Percentiles rank a stretch among this genome's conserved stretches.
Evolutionary conservation across 1,140 invertebrate species (phyloP).

Genomic region (Meloidogyne exigua): DNA sequence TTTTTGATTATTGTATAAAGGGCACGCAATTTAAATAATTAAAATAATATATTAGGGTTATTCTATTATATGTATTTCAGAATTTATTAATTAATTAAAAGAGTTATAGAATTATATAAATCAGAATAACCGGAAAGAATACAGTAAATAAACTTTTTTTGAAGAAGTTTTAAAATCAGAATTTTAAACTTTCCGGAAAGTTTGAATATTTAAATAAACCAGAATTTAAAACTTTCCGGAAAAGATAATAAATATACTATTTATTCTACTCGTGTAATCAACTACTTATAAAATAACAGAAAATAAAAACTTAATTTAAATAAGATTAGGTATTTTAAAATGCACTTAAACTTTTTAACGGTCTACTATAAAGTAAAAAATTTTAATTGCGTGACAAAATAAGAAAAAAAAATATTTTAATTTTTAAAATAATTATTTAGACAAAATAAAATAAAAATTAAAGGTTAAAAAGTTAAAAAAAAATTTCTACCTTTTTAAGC

Average conservation of each 20-base stretch:
- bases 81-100: too few relatives aligned
- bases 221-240: background rate
- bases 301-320: too few relatives aligned
- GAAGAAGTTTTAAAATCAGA: background rate
- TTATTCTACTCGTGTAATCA: too few relatives aligned
- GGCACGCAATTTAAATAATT: background rate
- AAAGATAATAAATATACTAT: too few relatives aligned
- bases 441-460: background rate
- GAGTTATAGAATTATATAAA: too few relatives aligned
- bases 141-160: background rate
- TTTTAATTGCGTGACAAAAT: conserved; percentile 1
- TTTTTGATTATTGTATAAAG: background rate
- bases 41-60: too few relatives aligned
- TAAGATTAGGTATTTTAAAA: too few relatives aligned
- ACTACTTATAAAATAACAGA: too few relatives aligned
- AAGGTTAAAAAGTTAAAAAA: background rate
- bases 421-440: background rate
- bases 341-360: too few relatives aligned
- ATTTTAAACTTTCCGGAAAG: background rate
- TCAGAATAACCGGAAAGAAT: background rate
- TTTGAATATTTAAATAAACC: background rate
- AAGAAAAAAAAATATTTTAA: background rate
- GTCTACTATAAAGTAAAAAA: background rate
- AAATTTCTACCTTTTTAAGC: background rate
- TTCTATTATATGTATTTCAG: too few relatives aligned